These are phyloP conservation scores for Philotrypesis tridentata DNA, from an alignment of 1,140 invertebrate species.

Conservation along the genomic window DNA sequence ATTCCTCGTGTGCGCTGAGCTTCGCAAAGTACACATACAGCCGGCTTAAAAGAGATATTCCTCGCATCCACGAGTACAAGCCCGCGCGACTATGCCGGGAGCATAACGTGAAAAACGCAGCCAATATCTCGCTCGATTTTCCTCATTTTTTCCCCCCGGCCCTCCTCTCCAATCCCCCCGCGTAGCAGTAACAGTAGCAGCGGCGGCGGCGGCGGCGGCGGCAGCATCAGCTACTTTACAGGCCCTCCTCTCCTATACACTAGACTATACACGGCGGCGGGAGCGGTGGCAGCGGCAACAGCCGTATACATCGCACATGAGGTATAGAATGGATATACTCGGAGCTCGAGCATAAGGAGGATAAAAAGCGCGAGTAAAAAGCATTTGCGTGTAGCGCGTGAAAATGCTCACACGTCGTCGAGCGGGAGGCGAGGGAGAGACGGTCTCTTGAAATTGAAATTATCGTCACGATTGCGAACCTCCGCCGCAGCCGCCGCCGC, in stretches of 20 bases:
- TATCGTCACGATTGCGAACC: conserved; percentile 30
- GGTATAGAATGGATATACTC: neutral
- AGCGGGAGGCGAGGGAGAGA: neutral
- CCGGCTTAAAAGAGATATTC: neutral
- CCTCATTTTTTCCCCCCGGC: neutral
- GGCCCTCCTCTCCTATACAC: neutral
- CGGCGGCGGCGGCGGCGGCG: too few species aligned
- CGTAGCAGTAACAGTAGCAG: too few species aligned
- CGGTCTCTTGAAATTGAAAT: conserved; percentile 20
- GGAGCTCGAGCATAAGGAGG: neutral
- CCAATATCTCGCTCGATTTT: neutral
- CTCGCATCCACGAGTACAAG: neutral
- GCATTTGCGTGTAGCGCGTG: conserved; percentile 5
- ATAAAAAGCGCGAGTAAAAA: neutral
- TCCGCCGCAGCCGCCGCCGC: neutral
- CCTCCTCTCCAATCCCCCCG: neutral
- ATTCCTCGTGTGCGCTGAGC: too few species aligned
- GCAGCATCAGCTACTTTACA: neutral
- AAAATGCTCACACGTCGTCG: neutral
- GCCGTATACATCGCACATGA: neutral
- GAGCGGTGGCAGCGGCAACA: too few species aligned
- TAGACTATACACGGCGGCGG: neutral
- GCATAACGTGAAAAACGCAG: neutral
- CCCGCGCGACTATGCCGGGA: neutral
- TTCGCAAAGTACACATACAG: neutral